Conservation (phyloP, 2,888 invertebrate genomes). For the Callinectes sapidus region DNA sequence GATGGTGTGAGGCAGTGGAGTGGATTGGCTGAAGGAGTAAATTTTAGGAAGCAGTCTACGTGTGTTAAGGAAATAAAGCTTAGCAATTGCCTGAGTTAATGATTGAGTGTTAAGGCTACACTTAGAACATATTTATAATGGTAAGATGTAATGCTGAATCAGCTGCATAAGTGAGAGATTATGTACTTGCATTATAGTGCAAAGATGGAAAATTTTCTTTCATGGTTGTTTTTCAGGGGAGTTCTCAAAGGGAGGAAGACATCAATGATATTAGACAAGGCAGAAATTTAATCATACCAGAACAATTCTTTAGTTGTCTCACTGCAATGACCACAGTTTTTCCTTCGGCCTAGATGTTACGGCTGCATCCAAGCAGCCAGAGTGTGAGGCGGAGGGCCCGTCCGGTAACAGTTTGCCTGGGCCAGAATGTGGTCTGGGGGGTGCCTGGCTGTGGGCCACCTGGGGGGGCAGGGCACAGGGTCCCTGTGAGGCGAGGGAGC, state of each 20-base stretch:
- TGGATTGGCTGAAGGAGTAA: background rate
- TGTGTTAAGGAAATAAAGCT: background rate
- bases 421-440: constrained; percentile 50
- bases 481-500: constrained; percentile 50
- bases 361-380: constrained; percentile 52
- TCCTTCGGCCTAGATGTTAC: constrained; percentile 60
- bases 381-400: constrained; percentile 46
- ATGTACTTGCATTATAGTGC: background rate
- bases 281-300: constrained; percentile 5
- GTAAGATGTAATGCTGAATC: background rate
- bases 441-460: constrained; percentile 44
- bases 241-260: background rate
- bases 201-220: background rate
- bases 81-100: background rate
- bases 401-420: constrained; percentile 60
- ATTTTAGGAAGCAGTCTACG: background rate
- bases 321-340: constrained; percentile 9
- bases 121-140: background rate
- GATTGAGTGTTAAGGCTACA: background rate
- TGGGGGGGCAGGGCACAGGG: constrained; percentile 28
- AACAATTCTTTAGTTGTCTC: background rate
- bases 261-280: background rate
- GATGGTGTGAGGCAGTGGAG: background rate
- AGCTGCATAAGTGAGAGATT: background rate
- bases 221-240: background rate